Conservation (phyloP, 2,888 invertebrate species). For the Drymonia ruficornis region DNA sequence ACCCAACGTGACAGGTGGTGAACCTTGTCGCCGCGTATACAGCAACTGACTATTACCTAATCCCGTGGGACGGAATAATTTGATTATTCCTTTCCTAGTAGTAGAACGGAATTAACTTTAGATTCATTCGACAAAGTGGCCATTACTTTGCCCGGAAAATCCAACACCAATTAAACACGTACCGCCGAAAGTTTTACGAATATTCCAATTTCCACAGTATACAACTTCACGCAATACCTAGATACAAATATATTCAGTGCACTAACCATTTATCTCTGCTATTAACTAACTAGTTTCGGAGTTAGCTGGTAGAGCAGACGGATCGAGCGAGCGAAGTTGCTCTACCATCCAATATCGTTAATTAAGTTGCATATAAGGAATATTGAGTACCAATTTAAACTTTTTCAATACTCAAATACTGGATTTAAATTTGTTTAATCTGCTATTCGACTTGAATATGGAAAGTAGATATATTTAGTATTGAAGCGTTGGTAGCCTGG, state of each 20-base stretch:
- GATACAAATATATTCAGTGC: constrained; percentile 36
- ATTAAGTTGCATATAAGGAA: constrained; percentile 46
- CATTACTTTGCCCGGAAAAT: constrained; percentile 2
- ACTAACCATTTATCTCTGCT: constrained; percentile 51
- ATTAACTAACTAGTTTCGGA: constrained; percentile 56
- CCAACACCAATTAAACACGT: neutral
- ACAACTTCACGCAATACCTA: constrained; percentile 27
- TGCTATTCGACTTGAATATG: no score
- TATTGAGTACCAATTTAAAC: constrained; percentile 8
- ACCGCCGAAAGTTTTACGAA: neutral
- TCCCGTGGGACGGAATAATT: no score
- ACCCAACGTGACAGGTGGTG: no score
- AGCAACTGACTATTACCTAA: no score
- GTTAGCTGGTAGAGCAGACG: constrained; percentile 32
- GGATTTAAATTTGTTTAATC: neutral
- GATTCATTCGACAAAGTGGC: neutral
- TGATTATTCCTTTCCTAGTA: no score
- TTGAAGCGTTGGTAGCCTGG: no score
- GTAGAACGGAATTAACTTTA: neutral
- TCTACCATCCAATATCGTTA: constrained; percentile 46
- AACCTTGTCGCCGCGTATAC: no score
- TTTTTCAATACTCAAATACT: neutral
- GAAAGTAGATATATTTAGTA: no score
- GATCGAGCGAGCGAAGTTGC: constrained; percentile 37
- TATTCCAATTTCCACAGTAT: constrained; percentile 13